Conservation (phyloP, 2,797 vertebrate species). For the Odontamblyopus rebecca region DNA sequence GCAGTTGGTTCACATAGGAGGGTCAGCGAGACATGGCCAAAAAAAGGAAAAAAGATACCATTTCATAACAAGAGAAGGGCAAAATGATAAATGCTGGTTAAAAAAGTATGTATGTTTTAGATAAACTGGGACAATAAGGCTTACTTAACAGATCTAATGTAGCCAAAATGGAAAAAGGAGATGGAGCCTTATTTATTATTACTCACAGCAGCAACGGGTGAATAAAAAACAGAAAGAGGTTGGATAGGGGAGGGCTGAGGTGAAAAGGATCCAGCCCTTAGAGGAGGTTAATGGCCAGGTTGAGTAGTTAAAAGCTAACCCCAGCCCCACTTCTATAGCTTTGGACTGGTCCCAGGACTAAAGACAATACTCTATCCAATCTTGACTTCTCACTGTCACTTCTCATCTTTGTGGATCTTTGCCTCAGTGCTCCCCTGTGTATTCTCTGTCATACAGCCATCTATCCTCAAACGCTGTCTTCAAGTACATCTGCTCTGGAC, state of each 20-base stretch:
- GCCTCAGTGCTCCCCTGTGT: constrained; percentile 21
- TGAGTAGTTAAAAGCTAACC: constrained; percentile 57
- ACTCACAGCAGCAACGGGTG: constrained; percentile 58
- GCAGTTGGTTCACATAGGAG: constrained; percentile 75
- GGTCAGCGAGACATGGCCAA: constrained; percentile 61
- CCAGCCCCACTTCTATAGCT: constrained; percentile 64
- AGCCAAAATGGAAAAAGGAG: constrained; percentile 64
- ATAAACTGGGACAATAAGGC: constrained; percentile 64
- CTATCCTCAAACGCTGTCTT: constrained; percentile 32
- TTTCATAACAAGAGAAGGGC: constrained; percentile 75
- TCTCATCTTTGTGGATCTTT: constrained; percentile 35
- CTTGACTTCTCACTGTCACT: constrained; percentile 40
- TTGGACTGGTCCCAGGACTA: constrained; percentile 42
- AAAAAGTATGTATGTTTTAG: constrained; percentile 69
- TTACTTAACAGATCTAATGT: constrained; percentile 65
- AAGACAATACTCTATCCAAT: constrained; percentile 45
- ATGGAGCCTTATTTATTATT: constrained; percentile 74
- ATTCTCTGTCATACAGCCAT: constrained; percentile 33
- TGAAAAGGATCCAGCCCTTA: constrained; percentile 63
- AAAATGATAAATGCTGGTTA: constrained; percentile 62
- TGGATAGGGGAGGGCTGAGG: constrained; percentile 54
- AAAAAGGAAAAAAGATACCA: constrained; percentile 47
- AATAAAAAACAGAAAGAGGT: constrained; percentile 64
- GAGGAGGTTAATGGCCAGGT: constrained; percentile 65
- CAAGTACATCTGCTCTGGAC: constrained; percentile 23